Percentiles rank a stretch among this genome's conserved stretches.
These are phyloP conservation scores for Calameuta pallipes DNA, from an alignment of 2,888 invertebrate genomes.

Conservation along the genomic window DNA sequence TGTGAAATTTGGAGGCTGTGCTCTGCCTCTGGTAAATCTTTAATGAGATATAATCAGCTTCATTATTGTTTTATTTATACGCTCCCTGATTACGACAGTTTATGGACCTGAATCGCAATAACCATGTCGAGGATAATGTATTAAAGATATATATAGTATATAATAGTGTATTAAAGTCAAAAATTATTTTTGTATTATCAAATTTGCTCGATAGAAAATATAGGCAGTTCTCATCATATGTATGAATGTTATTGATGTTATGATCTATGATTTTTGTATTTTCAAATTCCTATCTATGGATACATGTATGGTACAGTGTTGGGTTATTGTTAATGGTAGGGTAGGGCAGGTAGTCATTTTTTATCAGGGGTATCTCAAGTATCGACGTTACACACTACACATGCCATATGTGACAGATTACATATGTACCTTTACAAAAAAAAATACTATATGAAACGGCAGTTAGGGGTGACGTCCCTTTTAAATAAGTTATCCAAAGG, in stretches of 20 bases:
- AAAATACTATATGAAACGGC: neutral
- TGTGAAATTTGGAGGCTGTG: slow-evolving; percentile 35
- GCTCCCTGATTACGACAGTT: slow-evolving; percentile 42
- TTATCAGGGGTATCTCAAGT: neutral
- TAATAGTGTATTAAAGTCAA: neutral
- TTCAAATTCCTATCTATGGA: neutral
- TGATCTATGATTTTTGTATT: neutral
- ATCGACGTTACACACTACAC: neutral
- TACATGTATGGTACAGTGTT: neutral
- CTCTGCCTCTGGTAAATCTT: slow-evolving; percentile 22
- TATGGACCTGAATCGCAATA: slow-evolving; percentile 29
- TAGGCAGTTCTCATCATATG: neutral
- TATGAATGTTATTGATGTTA: neutral
- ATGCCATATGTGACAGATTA: neutral
- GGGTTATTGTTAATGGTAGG: neutral
- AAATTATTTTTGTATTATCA: neutral
- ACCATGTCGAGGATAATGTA: neutral
- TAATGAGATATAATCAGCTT: slow-evolving; percentile 54
- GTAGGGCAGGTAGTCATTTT: neutral
- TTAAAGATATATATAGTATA: neutral
- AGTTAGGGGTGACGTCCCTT: slow-evolving; percentile 20
- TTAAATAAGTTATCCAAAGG: slow-evolving; percentile 37
- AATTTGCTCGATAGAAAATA: neutral
- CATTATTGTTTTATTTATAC: slow-evolving; percentile 51
- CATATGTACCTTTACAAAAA: neutral